Conservation (phyloP, 1,140 invertebrate species). For the Riptortus pedestris region DNA sequence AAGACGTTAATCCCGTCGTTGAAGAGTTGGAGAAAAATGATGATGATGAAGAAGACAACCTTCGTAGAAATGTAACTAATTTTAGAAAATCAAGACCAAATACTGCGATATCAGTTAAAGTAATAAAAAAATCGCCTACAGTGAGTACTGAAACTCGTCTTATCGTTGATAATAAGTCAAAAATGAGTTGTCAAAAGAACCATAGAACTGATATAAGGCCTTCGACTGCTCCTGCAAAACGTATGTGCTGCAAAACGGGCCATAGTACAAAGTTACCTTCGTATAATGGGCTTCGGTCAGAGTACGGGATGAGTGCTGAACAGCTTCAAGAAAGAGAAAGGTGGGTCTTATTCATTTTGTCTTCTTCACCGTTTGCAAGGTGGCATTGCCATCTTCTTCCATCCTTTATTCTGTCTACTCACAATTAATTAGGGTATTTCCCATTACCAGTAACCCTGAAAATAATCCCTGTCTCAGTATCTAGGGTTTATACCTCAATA, state of each 20-base stretch:
- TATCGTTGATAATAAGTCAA: background rate
- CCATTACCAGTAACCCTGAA: too few relatives aligned
- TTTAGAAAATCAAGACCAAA: background rate
- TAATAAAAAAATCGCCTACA: background rate
- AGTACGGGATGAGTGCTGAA: conserved; percentile 33
- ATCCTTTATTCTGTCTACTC: too few relatives aligned
- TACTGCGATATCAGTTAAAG: background rate
- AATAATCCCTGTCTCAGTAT: too few relatives aligned
- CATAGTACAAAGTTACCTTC: conserved; percentile 27
- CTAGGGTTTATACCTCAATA: too few relatives aligned
- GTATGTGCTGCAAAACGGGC: conserved; percentile 19
- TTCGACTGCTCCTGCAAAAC: background rate
- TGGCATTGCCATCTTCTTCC: too few relatives aligned
- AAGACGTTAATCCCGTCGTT: background rate
- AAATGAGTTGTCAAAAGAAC: background rate
- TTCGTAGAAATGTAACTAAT: background rate
- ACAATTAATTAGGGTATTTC: too few relatives aligned
- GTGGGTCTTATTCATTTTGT: conserved; percentile 23
- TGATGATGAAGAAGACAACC: background rate
- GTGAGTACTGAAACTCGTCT: background rate
- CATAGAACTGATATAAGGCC: background rate
- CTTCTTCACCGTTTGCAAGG: background rate
- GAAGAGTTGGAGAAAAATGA: background rate
- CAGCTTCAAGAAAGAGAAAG: conserved; percentile 33
- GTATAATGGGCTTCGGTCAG: conserved; percentile 33